A percentile compares a stretch with the other conserved stretches of the same genome.
These are phyloP conservation scores for Bombus waltoni DNA, from an alignment of 1,140 invertebrate genomes.

Conservation along the genomic window DNA sequence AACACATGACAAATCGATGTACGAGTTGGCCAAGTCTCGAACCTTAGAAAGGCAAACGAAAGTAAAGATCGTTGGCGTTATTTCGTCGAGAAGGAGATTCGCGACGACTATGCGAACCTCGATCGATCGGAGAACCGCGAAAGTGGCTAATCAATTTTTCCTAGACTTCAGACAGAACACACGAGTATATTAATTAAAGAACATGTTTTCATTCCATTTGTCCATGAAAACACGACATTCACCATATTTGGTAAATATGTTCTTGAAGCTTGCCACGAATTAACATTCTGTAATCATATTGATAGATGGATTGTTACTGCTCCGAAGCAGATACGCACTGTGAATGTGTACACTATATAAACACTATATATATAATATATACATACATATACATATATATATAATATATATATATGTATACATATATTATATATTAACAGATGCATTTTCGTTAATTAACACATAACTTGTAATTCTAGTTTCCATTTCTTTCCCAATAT, in stretches of 20 bases:
- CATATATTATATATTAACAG: neutral
- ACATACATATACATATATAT: neutral
- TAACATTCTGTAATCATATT: neutral
- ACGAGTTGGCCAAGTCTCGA: neutral
- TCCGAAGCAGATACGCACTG: neutral
- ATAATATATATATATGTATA: neutral
- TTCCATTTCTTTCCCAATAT: neutral
- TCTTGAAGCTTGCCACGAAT: slow-evolving; percentile 15
- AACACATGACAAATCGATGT: neutral
- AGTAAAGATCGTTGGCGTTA: slow-evolving; percentile 1
- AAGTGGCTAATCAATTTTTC: neutral
- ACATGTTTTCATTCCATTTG: neutral
- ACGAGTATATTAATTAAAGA: neutral
- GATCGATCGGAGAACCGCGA: neutral
- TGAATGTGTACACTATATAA: too few species aligned
- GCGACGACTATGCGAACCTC: neutral
- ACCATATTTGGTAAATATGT: neutral
- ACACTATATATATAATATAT: neutral
- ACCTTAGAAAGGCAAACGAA: neutral
- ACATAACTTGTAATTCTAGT: neutral
- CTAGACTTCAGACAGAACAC: neutral
- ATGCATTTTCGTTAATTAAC: neutral
- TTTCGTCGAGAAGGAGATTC: neutral
- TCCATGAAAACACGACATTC: neutral
- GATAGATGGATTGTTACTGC: neutral